Percentiles rank a stretch among this genome's conserved stretches.
phyloP scores from a whole-genome alignment of 1,140 invertebrate genomes.

The Pantala flavescens region DNA sequence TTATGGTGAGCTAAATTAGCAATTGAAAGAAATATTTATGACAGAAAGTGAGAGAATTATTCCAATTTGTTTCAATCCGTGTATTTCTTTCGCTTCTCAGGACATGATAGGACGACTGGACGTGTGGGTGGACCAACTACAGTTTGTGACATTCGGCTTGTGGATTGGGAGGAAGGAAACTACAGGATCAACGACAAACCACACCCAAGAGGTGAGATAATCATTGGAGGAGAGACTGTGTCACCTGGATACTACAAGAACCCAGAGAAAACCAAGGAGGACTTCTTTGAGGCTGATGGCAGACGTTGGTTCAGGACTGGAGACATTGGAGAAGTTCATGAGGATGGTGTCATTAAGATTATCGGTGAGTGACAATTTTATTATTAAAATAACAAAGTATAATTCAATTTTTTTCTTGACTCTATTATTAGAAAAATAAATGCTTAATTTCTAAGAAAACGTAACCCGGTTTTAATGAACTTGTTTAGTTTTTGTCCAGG shows the following conservation, averaged over 20 bases:
- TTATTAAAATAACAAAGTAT: background rate
- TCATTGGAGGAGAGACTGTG: constrained; percentile 83
- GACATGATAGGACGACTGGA: constrained; percentile 59
- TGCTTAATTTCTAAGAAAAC: too few relatives aligned
- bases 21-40: too few relatives aligned
- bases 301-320: constrained; percentile 89
- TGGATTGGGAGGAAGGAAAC: constrained; percentile 92
- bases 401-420: constrained; percentile 1
- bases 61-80: too few relatives aligned
- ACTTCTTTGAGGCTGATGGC: constrained; percentile 75
- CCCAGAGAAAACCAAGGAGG: constrained; percentile 76
- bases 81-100: constrained; percentile 32
- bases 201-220: constrained; percentile 82
- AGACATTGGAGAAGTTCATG: constrained; percentile 88
- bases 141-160: constrained; percentile 73
- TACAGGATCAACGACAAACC: constrained; percentile 85
- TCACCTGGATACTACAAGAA: constrained; percentile 92
- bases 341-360: constrained; percentile 89
- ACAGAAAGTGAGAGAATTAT: too few relatives aligned
- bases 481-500: too few relatives aligned
- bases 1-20: too few relatives aligned
- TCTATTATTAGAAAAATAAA: too few relatives aligned
- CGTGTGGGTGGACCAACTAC: constrained; percentile 83
- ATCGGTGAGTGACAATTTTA: constrained; percentile 67
- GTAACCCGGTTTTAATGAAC: too few relatives aligned